phyloP scores from a whole-genome alignment of 2,797 vertebrate genomes.

The Leucoraja ocellata region DNA sequence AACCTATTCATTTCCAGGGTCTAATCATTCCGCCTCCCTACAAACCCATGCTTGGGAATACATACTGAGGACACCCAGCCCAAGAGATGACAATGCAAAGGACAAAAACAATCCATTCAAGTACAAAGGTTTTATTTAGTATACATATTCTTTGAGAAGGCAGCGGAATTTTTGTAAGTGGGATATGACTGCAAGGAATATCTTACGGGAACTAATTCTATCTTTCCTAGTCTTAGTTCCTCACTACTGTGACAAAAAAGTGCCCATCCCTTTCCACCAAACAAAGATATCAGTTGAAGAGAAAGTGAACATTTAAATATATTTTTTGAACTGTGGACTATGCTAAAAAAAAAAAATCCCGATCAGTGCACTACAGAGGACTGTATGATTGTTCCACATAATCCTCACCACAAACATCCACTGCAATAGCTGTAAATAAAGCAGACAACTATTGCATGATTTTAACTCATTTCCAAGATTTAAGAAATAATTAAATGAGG shows the following conservation, averaged over 20 bases:
- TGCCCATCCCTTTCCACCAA: background rate
- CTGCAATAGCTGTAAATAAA: background rate
- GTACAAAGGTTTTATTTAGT: background rate
- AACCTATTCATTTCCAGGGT: background rate
- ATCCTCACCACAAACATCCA: background rate
- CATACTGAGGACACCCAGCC: background rate
- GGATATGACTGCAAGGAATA: no score
- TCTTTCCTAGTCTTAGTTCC: background rate
- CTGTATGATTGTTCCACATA: background rate
- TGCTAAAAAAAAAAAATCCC: background rate
- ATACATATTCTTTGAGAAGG: background rate
- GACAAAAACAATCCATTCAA: background rate
- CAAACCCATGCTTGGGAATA: background rate
- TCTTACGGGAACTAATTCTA: background rate
- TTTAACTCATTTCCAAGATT: background rate
- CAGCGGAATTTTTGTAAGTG: background rate
- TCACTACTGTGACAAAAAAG: background rate
- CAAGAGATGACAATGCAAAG: background rate
- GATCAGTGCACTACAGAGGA: background rate
- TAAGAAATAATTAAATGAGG: background rate
- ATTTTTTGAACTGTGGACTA: background rate
- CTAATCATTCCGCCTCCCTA: background rate
- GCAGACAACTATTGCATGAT: no score
- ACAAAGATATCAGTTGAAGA: background rate
- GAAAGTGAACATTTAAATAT: background rate